These are phyloP conservation scores for Clamator glandarius DNA, from an alignment of 2,797 vertebrate species.

Conservation along the genomic window DNA sequence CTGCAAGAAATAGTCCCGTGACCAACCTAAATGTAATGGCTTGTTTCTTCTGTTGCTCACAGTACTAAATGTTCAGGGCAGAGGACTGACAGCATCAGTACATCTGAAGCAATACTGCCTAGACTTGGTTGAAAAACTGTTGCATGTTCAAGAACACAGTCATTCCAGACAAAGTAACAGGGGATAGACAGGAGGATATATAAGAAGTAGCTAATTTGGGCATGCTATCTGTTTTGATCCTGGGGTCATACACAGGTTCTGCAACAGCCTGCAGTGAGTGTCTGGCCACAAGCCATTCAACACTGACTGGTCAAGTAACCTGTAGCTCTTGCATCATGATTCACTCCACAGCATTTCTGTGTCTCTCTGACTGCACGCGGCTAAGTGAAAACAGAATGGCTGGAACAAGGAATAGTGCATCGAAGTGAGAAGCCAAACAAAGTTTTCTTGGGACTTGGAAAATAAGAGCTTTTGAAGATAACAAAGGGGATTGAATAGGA, in stretches of 20 bases:
- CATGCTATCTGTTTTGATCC: background rate
- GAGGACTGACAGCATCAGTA: background rate
- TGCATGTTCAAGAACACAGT: rapidly evolving
- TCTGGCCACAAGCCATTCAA: background rate
- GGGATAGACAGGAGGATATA: background rate
- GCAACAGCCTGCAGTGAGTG: background rate
- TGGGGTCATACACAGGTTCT: background rate
- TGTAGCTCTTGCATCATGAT: background rate
- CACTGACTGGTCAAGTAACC: background rate
- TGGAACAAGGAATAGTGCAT: background rate
- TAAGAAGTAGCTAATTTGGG: background rate
- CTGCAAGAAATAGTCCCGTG: background rate
- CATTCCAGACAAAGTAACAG: background rate
- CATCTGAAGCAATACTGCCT: background rate
- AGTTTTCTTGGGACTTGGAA: background rate
- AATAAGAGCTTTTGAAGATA: background rate
- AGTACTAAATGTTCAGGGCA: background rate
- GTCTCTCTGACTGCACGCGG: background rate
- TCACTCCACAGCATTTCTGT: background rate
- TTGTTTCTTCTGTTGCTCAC: background rate
- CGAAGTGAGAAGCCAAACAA: background rate
- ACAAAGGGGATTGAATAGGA: background rate
- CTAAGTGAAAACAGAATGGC: background rate
- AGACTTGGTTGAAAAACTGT: background rate
- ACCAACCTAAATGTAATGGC: background rate